A percentile compares a stretch with the other conserved stretches of the same genome.
phyloP scores from a whole-genome alignment of 2,113 vertebrate genomes.

The Uropsilus gracilis region DNA sequence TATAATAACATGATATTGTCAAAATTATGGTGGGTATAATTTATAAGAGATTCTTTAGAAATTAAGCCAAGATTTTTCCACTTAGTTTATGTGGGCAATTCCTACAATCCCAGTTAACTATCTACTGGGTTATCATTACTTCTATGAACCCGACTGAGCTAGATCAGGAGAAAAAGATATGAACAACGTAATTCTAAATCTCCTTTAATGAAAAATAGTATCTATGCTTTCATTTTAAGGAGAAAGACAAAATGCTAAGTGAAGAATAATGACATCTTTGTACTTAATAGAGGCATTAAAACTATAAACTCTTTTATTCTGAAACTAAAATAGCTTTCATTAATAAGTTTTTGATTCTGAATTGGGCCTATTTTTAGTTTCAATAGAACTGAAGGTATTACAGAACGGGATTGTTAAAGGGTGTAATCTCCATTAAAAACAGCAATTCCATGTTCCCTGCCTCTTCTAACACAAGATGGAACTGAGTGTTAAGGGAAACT shows the following conservation, averaged over 20 bases:
- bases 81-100: background rate
- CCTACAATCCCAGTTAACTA: too few species aligned
- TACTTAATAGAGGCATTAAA: background rate
- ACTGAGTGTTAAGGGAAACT: too few species aligned
- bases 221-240: too few species aligned
- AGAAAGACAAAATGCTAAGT: too few species aligned
- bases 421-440: too few species aligned
- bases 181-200: too few species aligned
- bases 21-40: background rate
- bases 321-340: background rate
- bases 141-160: background rate
- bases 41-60: slow-evolving; percentile 19
- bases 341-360: background rate
- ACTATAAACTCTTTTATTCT: background rate
- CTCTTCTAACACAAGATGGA: too few species aligned
- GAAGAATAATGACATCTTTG: background rate
- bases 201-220: too few species aligned
- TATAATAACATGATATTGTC: background rate
- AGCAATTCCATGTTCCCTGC: too few species aligned
- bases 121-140: too few species aligned
- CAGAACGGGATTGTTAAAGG: too few species aligned
- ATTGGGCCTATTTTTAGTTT: background rate
- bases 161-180: background rate
- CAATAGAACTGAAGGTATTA: too few species aligned
- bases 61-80: background rate